Conservation (phyloP, 2,113 vertebrate species). For the Mus spicilegus region DNA sequence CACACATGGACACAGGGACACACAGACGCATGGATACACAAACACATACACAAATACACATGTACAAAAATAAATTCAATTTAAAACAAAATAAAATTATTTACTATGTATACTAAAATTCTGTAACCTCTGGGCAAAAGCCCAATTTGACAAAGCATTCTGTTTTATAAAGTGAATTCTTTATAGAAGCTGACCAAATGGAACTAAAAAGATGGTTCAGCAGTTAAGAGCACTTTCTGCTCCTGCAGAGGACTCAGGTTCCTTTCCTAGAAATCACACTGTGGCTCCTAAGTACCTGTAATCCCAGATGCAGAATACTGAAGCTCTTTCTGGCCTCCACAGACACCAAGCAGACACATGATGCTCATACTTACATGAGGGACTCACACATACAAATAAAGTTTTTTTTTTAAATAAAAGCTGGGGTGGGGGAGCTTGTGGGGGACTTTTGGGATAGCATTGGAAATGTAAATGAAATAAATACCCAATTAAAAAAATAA, state of each 20-base stretch:
- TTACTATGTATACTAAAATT: conserved; percentile 19
- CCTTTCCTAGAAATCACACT: not conserved
- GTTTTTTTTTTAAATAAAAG: no score
- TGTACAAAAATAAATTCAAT: not conserved
- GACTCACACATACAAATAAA: not conserved
- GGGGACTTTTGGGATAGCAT: no score
- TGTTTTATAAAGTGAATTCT: conserved; percentile 28
- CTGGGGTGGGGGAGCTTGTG: no score
- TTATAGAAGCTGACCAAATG: not conserved
- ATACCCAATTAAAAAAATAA: no score
- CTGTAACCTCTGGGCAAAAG: conserved; percentile 13
- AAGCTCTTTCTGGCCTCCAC: not conserved
- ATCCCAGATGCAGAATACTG: not conserved
- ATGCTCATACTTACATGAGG: not conserved
- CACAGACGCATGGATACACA: no score
- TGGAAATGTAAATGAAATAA: no score
- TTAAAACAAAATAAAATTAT: not conserved
- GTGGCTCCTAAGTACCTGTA: not conserved
- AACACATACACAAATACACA: not conserved
- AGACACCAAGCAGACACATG: not conserved
- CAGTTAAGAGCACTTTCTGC: not conserved
- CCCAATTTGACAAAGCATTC: conserved; percentile 51
- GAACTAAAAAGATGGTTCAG: not conserved
- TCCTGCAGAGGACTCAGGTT: not conserved
- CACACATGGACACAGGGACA: not conserved